These are phyloP conservation scores for Pasiphila rectangulata DNA, from an alignment of 2,888 invertebrate genomes.

Conservation along the genomic window DNA sequence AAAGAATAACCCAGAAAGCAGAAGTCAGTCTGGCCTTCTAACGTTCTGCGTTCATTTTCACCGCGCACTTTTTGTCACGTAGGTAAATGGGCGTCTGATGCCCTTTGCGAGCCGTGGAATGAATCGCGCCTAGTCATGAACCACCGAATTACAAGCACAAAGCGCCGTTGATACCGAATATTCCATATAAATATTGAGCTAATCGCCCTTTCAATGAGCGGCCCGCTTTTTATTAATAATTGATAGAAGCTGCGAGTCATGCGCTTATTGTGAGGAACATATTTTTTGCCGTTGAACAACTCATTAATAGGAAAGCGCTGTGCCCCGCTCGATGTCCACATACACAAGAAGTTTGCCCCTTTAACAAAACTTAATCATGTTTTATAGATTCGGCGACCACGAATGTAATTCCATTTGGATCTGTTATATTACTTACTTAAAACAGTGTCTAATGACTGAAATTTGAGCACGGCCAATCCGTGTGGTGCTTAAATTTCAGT, in stretches of 20 bases:
- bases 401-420: background rate
- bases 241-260: conserved; percentile 78
- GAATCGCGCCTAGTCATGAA: conserved; percentile 77
- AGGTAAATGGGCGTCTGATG: conserved; percentile 9
- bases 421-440: too few species aligned
- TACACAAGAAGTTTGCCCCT: background rate
- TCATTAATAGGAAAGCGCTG: conserved; percentile 57
- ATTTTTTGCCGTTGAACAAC: conserved; percentile 72
- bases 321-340: background rate
- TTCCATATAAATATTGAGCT: conserved; percentile 82
- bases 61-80: conserved; percentile 35
- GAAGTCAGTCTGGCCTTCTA: background rate
- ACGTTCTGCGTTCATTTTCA: conserved; percentile 2
- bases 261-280: conserved; percentile 75
- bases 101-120: conserved; percentile 62
- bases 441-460: too few species aligned
- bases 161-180: conserved; percentile 81
- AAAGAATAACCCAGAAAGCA: background rate
- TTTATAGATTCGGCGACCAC: too few species aligned
- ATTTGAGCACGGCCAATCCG: too few species aligned
- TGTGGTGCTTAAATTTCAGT: too few species aligned
- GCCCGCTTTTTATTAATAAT: conserved; percentile 81
- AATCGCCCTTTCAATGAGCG: conserved; percentile 81
- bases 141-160: conserved; percentile 79
- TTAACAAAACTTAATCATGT: too few species aligned